phyloP scores from a whole-genome alignment of 2,797 vertebrate species.

The Rhinoraja longicauda region DNA sequence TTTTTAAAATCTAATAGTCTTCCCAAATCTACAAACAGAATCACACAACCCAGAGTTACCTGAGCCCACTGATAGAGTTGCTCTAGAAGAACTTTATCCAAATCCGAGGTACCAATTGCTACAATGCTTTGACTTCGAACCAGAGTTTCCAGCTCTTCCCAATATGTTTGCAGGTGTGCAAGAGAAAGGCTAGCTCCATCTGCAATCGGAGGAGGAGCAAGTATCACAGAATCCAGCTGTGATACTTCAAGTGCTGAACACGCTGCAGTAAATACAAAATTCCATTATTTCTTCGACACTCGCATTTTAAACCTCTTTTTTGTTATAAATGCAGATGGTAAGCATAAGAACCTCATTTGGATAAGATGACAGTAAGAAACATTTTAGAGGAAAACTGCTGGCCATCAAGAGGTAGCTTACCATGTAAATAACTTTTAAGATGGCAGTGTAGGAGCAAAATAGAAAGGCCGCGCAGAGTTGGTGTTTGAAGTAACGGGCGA shows the following conservation, averaged over 20 bases:
- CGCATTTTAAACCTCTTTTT: background rate
- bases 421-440: background rate
- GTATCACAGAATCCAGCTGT: conserved; percentile 91
- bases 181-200: conserved; percentile 71
- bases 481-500: no score
- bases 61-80: conserved; percentile 93
- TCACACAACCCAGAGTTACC: conserved; percentile 56
- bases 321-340: background rate
- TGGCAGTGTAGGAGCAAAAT: background rate
- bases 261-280: conserved; percentile 54
- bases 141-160: conserved; percentile 83
- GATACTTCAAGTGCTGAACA: conserved; percentile 80
- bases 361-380: background rate
- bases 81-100: conserved; percentile 88
- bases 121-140: conserved; percentile 78
- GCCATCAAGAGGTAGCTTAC: background rate
- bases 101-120: conserved; percentile 90
- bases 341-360: background rate
- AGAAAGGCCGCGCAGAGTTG: no score
- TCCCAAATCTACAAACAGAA: background rate
- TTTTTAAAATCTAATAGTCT: background rate
- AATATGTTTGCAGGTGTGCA: conserved; percentile 82
- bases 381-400: background rate
- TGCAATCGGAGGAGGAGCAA: conserved; percentile 72
- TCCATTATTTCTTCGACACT: background rate